Percentiles rank a stretch among this genome's conserved stretches.
Evolutionary conservation across 2,888 invertebrate species (phyloP).

Genomic region (Stenichneumon culpator): DNA sequence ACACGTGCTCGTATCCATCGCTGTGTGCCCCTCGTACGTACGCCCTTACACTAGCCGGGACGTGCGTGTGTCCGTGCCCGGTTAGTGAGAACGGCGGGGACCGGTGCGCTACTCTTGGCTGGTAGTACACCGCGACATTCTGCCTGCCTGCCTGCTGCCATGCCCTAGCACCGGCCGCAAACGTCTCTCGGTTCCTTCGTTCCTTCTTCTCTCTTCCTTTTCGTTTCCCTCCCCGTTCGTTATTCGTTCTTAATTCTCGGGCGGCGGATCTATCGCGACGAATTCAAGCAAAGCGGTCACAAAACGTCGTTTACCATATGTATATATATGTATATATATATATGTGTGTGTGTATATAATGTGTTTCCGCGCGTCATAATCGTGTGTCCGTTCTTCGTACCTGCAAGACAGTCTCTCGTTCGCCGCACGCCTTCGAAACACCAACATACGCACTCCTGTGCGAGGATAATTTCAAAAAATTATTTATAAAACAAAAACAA

Average conservation of each 20-base stretch:
- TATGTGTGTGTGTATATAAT: not conserved
- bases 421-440: not conserved
- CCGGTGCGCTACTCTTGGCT: conserved; percentile 81
- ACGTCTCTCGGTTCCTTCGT: conserved; percentile 73
- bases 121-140: conserved; percentile 81
- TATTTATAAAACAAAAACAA: not conserved
- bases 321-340: too few relatives aligned
- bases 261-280: conserved; percentile 4
- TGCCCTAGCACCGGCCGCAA: conserved; percentile 82
- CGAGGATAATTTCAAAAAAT: not conserved
- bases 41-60: not conserved
- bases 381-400: conserved; percentile 11
- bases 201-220: conserved; percentile 71
- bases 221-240: conserved; percentile 74
- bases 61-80: conserved; percentile 76
- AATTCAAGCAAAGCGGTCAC: not conserved
- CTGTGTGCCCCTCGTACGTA: not conserved
- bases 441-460: not conserved
- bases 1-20: not conserved
- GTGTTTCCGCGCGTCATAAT: conserved; percentile 4
- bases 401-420: not conserved
- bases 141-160: conserved; percentile 80
- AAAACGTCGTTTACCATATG: not conserved
- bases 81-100: conserved; percentile 76
- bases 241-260: conserved; percentile 64